Percentiles rank a stretch among this genome's conserved stretches.
These are phyloP conservation scores for Andrena bicolor DNA, from an alignment of 2,888 invertebrate genomes.

Conservation along the genomic window DNA sequence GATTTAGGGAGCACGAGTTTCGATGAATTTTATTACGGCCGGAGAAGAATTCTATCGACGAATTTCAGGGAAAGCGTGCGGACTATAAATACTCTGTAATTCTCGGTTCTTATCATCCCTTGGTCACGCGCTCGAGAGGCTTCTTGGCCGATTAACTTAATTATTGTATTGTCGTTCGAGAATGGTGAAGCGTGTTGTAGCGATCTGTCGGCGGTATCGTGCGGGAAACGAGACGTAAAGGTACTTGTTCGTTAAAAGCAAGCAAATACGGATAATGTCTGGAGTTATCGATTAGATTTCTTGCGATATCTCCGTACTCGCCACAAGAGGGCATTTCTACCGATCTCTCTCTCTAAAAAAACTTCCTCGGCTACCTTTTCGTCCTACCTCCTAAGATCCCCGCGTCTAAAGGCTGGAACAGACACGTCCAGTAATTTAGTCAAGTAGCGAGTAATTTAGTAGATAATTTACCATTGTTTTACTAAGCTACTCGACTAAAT, in stretches of 20 bases:
- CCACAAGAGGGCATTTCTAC: too few relatives aligned
- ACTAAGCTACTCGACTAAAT: too few relatives aligned
- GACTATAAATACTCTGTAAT: neutral
- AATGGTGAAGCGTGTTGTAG: neutral
- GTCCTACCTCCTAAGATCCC: too few relatives aligned
- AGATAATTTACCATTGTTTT: too few relatives aligned
- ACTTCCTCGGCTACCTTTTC: too few relatives aligned
- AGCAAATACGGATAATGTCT: neutral
- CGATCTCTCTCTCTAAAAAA: too few relatives aligned
- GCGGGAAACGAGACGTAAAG: neutral
- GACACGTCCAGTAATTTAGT: too few relatives aligned
- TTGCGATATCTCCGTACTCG: too few relatives aligned
- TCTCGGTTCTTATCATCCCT: neutral
- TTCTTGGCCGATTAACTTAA: neutral
- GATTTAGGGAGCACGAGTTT: neutral
- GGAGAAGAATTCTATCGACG: slow-evolving; percentile 4
- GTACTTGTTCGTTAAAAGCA: neutral
- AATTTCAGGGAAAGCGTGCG: slow-evolving; percentile 2
- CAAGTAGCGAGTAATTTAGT: too few relatives aligned
- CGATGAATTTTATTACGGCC: too few relatives aligned
- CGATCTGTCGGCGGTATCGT: neutral
- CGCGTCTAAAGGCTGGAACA: too few relatives aligned
- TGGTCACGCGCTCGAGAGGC: neutral
- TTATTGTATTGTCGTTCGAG: neutral
- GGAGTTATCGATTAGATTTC: neutral